phyloP scores from a whole-genome alignment of 23 tunicate genomes.

The Clavelina lepadiformis region DNA sequence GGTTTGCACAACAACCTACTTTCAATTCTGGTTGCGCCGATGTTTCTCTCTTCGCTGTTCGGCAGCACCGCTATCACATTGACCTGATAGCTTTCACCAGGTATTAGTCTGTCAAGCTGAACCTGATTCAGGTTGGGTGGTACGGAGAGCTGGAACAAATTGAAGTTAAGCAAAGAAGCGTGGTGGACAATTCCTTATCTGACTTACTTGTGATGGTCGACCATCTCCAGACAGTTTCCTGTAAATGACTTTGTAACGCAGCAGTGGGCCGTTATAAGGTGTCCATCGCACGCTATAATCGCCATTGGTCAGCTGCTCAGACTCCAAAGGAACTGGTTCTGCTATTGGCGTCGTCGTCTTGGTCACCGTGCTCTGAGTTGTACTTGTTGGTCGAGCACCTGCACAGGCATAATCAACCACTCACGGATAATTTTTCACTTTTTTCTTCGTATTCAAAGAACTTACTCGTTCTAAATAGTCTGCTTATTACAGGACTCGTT shows the following conservation, averaged over 20 bases:
- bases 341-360: too few relatives aligned
- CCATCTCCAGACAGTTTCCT: conserved; percentile 4
- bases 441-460: too few relatives aligned
- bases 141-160: background rate
- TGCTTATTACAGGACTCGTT: background rate
- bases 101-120: background rate
- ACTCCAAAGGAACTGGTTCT: conserved; percentile 4
- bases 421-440: too few relatives aligned
- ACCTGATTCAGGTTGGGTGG: background rate
- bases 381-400: too few relatives aligned
- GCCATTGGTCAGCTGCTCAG: background rate
- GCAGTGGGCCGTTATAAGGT: conserved; percentile 11
- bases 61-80: conserved; percentile 16
- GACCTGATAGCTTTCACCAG: conserved; percentile 10
- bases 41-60: background rate
- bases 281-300: conserved; percentile 11
- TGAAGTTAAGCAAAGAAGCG: background rate
- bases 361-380: too few relatives aligned
- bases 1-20: too few relatives aligned
- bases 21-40: conserved; percentile 10
- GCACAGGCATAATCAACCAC: too few relatives aligned
- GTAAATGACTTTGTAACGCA: conserved; percentile 25
- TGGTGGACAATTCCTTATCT: background rate
- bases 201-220: background rate
- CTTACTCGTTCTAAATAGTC: conserved; percentile 14